Conservation (phyloP, 2,888 invertebrate genomes). For the Sphaerophoria taeniata region DNA sequence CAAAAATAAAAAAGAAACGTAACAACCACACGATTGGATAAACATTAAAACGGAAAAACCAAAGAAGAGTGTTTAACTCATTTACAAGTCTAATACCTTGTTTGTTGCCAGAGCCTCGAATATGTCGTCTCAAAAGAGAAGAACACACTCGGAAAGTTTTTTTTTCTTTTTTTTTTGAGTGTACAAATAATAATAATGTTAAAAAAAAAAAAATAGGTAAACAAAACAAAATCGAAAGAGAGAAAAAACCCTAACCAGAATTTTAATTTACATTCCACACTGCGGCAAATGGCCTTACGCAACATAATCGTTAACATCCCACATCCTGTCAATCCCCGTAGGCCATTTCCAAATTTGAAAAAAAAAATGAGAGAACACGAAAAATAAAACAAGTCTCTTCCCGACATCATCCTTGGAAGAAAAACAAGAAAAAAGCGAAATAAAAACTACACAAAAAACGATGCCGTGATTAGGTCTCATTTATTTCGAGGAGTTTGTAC, state of each 20-base stretch:
- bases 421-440: too few species aligned
- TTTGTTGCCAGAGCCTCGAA: too few species aligned
- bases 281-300: constrained; percentile 46
- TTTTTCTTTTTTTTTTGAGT: neutral
- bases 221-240: constrained; percentile 19
- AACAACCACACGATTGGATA: constrained; percentile 32
- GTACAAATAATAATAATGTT: neutral
- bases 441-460: neutral
- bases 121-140: constrained; percentile 7
- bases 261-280: constrained; percentile 54
- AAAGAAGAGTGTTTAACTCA: constrained; percentile 30
- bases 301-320: constrained; percentile 54
- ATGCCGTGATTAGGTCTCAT: constrained; percentile 67
- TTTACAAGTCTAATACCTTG: constrained; percentile 49
- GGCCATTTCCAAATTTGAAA: neutral
- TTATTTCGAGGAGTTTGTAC: constrained; percentile 63
- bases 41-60: constrained; percentile 13
- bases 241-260: constrained; percentile 21
- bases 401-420: neutral
- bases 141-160: neutral
- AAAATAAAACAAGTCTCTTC: constrained; percentile 12
- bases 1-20: constrained; percentile 14
- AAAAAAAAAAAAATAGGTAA: constrained; percentile 34
- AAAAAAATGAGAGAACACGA: constrained; percentile 17
- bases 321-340: constrained; percentile 16